Conservation (phyloP, 1,140 invertebrate genomes). For the Temnothorax curvispinosus region DNA sequence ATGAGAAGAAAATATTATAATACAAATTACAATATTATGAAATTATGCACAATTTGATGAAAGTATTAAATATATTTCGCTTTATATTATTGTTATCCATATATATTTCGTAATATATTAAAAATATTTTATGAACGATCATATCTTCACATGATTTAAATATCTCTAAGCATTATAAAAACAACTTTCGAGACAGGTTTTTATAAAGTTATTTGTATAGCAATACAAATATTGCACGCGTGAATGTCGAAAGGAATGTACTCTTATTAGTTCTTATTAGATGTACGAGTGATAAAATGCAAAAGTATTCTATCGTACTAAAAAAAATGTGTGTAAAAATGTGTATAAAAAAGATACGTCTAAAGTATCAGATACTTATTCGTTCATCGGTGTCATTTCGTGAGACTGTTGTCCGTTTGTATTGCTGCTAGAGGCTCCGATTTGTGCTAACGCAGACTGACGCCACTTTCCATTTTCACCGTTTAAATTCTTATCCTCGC, state of each 20-base stretch:
- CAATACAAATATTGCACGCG: conserved; percentile 9
- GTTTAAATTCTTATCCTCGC: conserved; percentile 92
- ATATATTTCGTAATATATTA: neutral
- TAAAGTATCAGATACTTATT: conserved; percentile 69
- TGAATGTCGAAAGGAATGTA: conserved; percentile 33
- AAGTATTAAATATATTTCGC: neutral
- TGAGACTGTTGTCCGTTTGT: conserved; percentile 83
- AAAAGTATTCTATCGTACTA: conserved; percentile 22
- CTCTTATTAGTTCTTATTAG: neutral
- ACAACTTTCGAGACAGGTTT: neutral
- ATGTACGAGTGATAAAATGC: conserved; percentile 25
- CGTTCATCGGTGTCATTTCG: conserved; percentile 82
- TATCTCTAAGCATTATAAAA: conserved; percentile 16
- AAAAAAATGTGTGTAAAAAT: conserved; percentile 37
- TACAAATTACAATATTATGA: neutral
- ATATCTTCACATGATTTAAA: conserved; percentile 24
- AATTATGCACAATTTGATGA: conserved; percentile 10
- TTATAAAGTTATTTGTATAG: conserved; percentile 29
- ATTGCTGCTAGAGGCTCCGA: conserved; percentile 79
- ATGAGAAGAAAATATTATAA: neutral
- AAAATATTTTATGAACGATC: conserved; percentile 21
- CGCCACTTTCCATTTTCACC: conserved; percentile 89
- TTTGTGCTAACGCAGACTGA: conserved; percentile 87
- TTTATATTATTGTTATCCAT: neutral
- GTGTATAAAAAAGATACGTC: conserved; percentile 48